Percentiles rank a stretch among this genome's conserved stretches.
Conservation (phyloP, 35 echinoderm and acorn worm genomes). For the Patiria miniata region DNA sequence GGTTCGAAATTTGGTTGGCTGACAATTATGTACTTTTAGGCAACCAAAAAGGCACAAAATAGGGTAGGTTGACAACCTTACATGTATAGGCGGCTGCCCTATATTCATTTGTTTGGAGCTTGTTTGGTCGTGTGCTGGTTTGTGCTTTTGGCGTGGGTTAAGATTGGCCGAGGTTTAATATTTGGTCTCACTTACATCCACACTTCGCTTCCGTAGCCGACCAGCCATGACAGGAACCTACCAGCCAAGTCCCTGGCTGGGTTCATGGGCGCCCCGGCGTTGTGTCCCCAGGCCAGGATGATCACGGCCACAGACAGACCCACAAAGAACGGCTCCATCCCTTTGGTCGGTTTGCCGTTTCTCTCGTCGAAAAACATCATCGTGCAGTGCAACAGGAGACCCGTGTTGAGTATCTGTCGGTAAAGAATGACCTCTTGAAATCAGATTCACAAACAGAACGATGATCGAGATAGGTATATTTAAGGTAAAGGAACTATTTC, state of each 20-base stretch:
- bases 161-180: too few species aligned
- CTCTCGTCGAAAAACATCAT: slow-evolving; percentile 62
- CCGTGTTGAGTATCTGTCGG: slow-evolving; percentile 71
- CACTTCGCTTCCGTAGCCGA: slow-evolving; percentile 73
- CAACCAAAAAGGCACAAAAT: too few species aligned
- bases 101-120: not conserved
- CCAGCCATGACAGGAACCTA: slow-evolving; percentile 56
- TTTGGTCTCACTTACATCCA: slow-evolving; percentile 66
- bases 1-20: too few species aligned
- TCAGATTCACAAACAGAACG: too few species aligned
- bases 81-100: too few species aligned
- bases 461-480: too few species aligned
- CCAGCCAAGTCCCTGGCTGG: slow-evolving; percentile 80
- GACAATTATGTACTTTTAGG: too few species aligned
- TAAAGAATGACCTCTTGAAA: not conserved
- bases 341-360: slow-evolving; percentile 60
- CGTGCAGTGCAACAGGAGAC: slow-evolving; percentile 58
- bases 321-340: slow-evolving; percentile 64
- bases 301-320: slow-evolving; percentile 63
- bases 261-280: slow-evolving; percentile 77
- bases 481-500: too few species aligned
- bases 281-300: slow-evolving; percentile 61
- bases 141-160: too few species aligned
- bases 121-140: not conserved
- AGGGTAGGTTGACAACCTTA: too few species aligned